A percentile compares a stretch with the other conserved stretches of the same genome.
These are phyloP conservation scores for Palaemon carinicauda DNA, from an alignment of 1,140 invertebrate genomes.

Conservation along the genomic window DNA sequence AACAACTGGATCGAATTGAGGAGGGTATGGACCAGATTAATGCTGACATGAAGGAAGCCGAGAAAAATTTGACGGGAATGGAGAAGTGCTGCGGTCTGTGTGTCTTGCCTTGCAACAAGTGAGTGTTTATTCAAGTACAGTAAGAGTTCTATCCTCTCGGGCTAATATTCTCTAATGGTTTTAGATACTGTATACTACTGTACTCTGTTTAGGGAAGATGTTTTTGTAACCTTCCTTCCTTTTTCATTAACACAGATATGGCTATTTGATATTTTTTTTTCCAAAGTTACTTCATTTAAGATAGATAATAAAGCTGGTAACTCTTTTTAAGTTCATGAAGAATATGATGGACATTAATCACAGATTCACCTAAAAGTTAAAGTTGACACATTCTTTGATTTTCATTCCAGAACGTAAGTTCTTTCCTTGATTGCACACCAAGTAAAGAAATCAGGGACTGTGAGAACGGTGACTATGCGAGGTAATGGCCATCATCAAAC, in stretches of 20 bases:
- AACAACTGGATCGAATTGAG: conserved; percentile 99
- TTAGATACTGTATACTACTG: not conserved
- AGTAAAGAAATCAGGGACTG: conserved; percentile 50
- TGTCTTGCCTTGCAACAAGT: conserved; percentile 98
- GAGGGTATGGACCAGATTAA: conserved; percentile 99
- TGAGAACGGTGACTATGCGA: conserved; percentile 45
- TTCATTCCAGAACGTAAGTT: conserved; percentile 55
- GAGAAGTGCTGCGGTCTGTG: conserved; percentile 99
- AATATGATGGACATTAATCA: not conserved
- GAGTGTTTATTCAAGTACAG: conserved; percentile 58
- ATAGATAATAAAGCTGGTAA: conserved; percentile 10
- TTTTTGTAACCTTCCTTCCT: not conserved
- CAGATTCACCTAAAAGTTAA: not conserved
- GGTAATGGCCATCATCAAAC: conserved; percentile 50
- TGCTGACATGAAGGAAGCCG: conserved; percentile 98
- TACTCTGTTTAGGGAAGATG: not conserved
- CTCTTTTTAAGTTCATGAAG: conserved; percentile 8
- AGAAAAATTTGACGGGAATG: conserved; percentile 99
- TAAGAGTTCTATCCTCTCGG: not conserved
- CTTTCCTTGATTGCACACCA: conserved; percentile 45
- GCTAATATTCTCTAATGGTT: not conserved
- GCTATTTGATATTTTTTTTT: not conserved
- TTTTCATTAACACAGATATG: not conserved
- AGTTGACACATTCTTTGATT: conserved; percentile 52
- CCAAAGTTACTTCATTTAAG: not conserved